Base-by-base conservation (phyloP, 2,888 invertebrate species). In the Latrodectus hesperus region DNA sequence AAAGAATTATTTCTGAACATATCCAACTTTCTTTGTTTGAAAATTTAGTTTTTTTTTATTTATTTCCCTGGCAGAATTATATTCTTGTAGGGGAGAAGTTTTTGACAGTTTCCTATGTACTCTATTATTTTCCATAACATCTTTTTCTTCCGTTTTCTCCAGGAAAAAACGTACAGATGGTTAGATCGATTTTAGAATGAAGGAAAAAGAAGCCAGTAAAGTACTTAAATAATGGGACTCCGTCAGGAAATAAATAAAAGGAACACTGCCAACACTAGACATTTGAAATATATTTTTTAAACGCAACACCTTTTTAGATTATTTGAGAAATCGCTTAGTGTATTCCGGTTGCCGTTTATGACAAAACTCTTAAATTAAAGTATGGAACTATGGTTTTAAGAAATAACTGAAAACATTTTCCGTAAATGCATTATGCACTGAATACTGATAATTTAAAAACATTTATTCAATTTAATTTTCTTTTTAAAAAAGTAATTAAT, bases 81-180 rank as follows among this genome's bases (percentile, higher is more conserved):
- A 17, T 78, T 75, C 76, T 75, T 83, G 65, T n/a, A 11, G 26
- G 51, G 55, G 55, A 38, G 67, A 72, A 84, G 82, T 75, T 82
- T 82, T 84, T 77, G 84, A 72, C 77, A 77, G 84, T 78, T 73
- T 71, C 55, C 49, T 53, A 78, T 77, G 77, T 78, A 84, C 72
- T 84, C 84, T 78, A 84, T 84, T 84, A 84, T 84, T 84, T 84
- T 84, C 84, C 51, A 72, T 65, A 84, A 78, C 67, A 52, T 84
- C 84, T 73, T 38, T 84, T 84, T 78, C 78, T 77, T 64, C 53
- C 60, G 60, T 73, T 38, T n/a, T 82, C 38, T 38, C n/a, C 53
- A 72, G 74, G 11, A 51, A 83, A 83, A 64, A 51, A 70, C 22
- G 17, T 49, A 12, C n/a, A 60, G 60, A 71, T 71, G 38, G n/a